A percentile compares a stretch with the other conserved stretches of the same genome.
Conservation (phyloP, 2,113 vertebrate genomes). For the Spermophilus dauricus region DNA sequence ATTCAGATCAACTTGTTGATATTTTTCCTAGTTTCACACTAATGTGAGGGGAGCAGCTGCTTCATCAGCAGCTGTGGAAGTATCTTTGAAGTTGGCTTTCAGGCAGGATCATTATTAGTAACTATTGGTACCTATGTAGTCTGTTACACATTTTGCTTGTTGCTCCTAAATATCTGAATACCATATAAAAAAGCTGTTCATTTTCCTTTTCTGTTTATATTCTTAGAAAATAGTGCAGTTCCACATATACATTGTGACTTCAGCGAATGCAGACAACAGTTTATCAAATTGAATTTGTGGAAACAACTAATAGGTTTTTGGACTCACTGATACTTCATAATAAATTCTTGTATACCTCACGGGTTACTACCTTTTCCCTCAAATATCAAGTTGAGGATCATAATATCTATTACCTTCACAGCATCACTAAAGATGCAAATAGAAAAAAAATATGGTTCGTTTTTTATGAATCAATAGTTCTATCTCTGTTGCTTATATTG, state of each 20-base stretch:
- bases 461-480: background rate
- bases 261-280: background rate
- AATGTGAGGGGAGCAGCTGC: background rate
- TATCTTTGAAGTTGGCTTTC: background rate
- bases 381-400: background rate
- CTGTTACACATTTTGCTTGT: background rate
- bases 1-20: background rate
- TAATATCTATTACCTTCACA: background rate
- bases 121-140: rapidly evolving
- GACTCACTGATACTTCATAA: background rate
- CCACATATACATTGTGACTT: background rate
- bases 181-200: background rate
- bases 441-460: background rate
- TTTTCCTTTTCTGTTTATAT: background rate
- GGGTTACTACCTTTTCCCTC: background rate
- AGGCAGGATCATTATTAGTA: background rate
- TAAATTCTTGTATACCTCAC: background rate
- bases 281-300: background rate
- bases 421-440: background rate
- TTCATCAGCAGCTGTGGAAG: background rate
- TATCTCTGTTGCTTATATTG: background rate
- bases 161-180: background rate
- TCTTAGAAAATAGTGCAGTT: background rate
- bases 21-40: background rate
- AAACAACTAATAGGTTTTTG: background rate